phyloP scores from a whole-genome alignment of 2,888 invertebrate species.

The Harmothoe impar region DNA sequence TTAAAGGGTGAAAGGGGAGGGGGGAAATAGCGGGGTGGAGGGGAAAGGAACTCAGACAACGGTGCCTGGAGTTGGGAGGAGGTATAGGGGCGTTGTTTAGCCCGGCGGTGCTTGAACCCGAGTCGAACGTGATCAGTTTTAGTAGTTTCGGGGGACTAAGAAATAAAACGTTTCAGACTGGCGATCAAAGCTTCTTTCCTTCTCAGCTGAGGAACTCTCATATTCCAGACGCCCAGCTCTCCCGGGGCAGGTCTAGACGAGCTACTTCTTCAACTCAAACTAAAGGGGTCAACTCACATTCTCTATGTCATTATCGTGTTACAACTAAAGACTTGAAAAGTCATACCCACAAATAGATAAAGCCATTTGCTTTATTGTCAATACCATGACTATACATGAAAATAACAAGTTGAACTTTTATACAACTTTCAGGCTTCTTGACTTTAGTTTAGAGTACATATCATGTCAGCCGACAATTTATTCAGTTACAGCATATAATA shows the following conservation, averaged over 20 bases:
- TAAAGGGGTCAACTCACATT: too few relatives aligned
- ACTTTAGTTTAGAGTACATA: background rate
- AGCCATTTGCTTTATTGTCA: too few relatives aligned
- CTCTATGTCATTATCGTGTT: too few relatives aligned
- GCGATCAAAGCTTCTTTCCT: background rate
- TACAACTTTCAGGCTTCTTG: background rate
- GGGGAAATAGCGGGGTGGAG: background rate
- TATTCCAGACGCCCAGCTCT: background rate
- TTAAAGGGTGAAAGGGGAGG: background rate
- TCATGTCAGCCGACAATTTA: background rate
- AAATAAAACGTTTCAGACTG: background rate
- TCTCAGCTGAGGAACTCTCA: background rate
- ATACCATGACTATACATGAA: too few relatives aligned
- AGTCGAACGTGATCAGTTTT: conserved; percentile 27
- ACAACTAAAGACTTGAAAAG: too few relatives aligned
- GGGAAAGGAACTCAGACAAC: conserved; percentile 11
- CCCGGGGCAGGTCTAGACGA: too few relatives aligned
- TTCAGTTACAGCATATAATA: background rate
- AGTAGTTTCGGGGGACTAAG: background rate
- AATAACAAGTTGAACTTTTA: background rate
- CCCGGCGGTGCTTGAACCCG: background rate
- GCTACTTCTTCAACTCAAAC: background rate
- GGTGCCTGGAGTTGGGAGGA: background rate
- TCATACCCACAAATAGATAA: too few relatives aligned
- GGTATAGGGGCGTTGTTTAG: background rate